Evolutionary conservation across 2,113 vertebrate genomes (phyloP).

Genomic region (Dasyprocta punctata): DNA sequence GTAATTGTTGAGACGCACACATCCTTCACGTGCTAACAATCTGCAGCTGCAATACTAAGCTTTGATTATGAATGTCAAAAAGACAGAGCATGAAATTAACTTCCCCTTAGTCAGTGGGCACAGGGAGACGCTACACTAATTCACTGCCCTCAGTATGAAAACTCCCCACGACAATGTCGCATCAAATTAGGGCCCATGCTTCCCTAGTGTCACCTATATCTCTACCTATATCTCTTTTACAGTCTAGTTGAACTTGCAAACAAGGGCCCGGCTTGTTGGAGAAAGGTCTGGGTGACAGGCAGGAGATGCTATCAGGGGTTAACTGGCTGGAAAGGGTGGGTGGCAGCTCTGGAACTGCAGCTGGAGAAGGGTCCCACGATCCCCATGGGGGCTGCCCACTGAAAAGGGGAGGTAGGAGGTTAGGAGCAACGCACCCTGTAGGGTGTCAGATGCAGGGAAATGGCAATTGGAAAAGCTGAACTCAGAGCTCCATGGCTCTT

Average conservation of each 20-base stretch:
- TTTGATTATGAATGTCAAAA: slow-evolving; percentile 85
- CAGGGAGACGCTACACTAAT: slow-evolving; percentile 80
- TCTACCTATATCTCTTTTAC: slow-evolving; percentile 71
- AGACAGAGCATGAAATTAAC: slow-evolving; percentile 87
- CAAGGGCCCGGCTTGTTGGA: slow-evolving; percentile 75
- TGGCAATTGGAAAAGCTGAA: not conserved
- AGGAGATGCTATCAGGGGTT: slow-evolving; percentile 72
- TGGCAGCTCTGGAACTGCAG: not conserved
- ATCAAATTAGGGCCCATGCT: slow-evolving; percentile 55
- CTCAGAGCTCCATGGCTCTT: not conserved
- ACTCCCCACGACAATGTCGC: slow-evolving; percentile 75
- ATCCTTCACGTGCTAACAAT: slow-evolving; percentile 80
- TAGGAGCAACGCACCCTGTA: not conserved
- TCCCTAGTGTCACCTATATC: slow-evolving; percentile 72
- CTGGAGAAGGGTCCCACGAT: not conserved
- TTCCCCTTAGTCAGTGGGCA: slow-evolving; percentile 83
- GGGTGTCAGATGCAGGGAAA: not conserved
- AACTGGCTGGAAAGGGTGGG: slow-evolving; percentile 20
- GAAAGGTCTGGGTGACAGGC: slow-evolving; percentile 79
- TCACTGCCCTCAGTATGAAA: slow-evolving; percentile 82
- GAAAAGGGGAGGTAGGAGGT: not conserved
- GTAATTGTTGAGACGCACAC: slow-evolving; percentile 64
- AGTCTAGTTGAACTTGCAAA: slow-evolving; percentile 80
- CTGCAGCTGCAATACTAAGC: slow-evolving; percentile 80
- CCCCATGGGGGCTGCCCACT: not conserved